Conservation (phyloP, 2,113 vertebrate species). For the Melanerpes formicivorus region DNA sequence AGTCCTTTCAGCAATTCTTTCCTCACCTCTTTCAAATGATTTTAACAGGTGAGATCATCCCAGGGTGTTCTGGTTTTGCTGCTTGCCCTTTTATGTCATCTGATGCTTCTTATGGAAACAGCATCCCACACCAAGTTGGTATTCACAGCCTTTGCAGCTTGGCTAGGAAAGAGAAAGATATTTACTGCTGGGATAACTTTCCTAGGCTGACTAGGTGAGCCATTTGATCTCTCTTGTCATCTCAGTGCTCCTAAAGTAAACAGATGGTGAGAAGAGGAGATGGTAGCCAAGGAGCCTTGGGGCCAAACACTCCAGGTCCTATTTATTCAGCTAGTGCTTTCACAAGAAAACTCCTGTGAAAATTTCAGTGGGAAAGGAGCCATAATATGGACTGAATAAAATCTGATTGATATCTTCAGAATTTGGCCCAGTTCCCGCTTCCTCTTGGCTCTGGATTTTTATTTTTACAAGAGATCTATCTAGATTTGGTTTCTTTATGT, state of each 20-base stretch:
- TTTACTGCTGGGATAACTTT: background rate
- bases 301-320: background rate
- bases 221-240: background rate
- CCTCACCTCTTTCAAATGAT: background rate
- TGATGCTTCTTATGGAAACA: background rate
- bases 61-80: background rate
- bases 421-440: background rate
- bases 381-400: background rate
- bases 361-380: background rate
- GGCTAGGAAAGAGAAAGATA: background rate
- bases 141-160: background rate
- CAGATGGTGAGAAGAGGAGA: background rate
- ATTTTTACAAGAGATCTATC: background rate
- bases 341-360: background rate
- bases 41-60: background rate
- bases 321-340: background rate
- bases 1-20: background rate
- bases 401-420: background rate
- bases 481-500: background rate
- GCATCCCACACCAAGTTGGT: background rate
- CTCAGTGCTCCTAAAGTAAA: background rate
- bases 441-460: background rate
- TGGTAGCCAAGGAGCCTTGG: background rate
- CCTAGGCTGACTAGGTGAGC: background rate
- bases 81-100: background rate